phyloP scores from a whole-genome alignment of 2,888 invertebrate genomes.

The Dorcus parallelipipedus region DNA sequence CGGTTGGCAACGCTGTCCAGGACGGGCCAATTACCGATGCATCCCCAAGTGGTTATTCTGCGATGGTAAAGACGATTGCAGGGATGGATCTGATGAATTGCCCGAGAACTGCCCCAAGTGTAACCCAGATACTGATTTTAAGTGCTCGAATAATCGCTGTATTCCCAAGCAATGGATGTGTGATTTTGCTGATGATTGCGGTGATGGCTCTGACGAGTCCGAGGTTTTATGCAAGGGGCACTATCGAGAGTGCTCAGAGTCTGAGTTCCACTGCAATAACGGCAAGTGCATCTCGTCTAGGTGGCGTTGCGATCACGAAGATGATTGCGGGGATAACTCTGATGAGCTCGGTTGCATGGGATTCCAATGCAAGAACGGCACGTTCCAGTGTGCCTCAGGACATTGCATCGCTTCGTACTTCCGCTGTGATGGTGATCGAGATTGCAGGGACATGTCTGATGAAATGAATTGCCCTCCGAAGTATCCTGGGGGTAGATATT shows the following conservation, averaged over 20 bases:
- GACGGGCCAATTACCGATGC: conserved; percentile 87
- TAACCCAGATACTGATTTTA: conserved; percentile 83
- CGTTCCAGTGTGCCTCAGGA: conserved; percentile 88
- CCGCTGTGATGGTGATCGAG: conserved; percentile 85
- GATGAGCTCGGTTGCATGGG: conserved; percentile 83
- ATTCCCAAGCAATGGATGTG: conserved; percentile 78
- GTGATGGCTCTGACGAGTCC: conserved; percentile 88
- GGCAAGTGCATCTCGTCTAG: conserved; percentile 88
- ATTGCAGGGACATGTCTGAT: conserved; percentile 86
- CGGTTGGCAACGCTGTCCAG: conserved; percentile 94
- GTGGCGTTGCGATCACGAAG: conserved; percentile 94
- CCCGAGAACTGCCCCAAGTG: conserved; percentile 90
- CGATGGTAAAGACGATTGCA: conserved; percentile 95
- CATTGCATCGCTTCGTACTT: conserved; percentile 90
- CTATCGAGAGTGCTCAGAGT: conserved; percentile 90
- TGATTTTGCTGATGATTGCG: conserved; percentile 96
- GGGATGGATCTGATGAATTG: conserved; percentile 91
- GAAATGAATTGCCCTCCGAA: conserved; percentile 86
- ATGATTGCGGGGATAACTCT: conserved; percentile 93
- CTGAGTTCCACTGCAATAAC: conserved; percentile 80
- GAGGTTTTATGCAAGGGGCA: conserved; percentile 75
- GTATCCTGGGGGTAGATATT: conserved; percentile 83
- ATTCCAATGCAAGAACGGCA: conserved; percentile 83
- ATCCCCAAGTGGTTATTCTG: conserved; percentile 98
- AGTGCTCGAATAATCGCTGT: conserved; percentile 76